phyloP scores from a whole-genome alignment of 2,797 vertebrate species.

The Antrozous pallidus region DNA sequence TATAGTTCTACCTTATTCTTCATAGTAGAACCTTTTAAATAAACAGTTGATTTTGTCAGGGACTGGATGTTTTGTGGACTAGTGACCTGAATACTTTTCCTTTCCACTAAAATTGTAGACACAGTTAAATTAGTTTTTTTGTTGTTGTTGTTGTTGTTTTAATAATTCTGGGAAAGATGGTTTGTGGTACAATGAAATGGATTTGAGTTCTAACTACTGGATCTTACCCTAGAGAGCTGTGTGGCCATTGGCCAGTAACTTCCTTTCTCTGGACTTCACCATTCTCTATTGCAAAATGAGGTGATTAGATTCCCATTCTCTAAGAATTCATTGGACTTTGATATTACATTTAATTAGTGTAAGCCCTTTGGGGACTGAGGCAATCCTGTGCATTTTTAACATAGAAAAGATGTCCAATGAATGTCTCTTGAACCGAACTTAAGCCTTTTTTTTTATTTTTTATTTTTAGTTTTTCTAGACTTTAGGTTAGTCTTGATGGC shows the following conservation, averaged over 20 bases:
- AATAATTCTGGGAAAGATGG: neutral
- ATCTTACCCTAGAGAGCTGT: neutral
- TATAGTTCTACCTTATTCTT: neutral
- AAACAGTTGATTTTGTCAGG: neutral
- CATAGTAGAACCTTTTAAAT: neutral
- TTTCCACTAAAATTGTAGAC: neutral
- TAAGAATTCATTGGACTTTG: neutral
- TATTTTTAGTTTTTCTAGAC: neutral
- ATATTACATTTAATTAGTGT: neutral
- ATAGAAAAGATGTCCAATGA: neutral
- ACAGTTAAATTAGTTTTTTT: neutral
- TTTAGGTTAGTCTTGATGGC: slow-evolving; percentile 20
- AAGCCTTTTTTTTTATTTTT: neutral
- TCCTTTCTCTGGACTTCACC: neutral
- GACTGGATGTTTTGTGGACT: neutral
- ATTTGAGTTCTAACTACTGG: neutral
- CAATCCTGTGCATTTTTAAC: neutral
- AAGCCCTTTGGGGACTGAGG: neutral
- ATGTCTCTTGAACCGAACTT: neutral
- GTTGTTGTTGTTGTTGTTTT: no score
- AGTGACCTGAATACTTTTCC: neutral
- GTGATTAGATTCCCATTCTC: neutral
- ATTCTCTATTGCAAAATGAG: neutral
- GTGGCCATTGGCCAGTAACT: neutral
- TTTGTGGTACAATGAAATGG: neutral